phyloP scores from a whole-genome alignment of 2,888 invertebrate genomes.

The Cheilosia scutellata region DNA sequence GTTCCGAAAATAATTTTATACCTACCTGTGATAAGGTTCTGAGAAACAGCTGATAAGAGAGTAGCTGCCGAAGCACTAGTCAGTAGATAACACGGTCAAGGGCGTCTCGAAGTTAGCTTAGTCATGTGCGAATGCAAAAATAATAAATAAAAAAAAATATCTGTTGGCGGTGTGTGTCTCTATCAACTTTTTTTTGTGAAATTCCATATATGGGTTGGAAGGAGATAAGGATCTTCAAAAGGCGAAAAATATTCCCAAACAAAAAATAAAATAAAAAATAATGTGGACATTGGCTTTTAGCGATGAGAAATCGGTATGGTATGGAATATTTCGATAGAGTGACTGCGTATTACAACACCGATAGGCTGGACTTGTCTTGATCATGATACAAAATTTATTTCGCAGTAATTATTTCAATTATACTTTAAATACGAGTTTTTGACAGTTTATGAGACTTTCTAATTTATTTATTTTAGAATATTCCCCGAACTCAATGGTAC shows the following conservation, averaged over 20 bases:
- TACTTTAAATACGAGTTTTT: too few relatives aligned
- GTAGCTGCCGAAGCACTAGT: background rate
- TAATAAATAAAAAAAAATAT: background rate
- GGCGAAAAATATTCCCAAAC: background rate
- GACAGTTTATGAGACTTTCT: too few relatives aligned
- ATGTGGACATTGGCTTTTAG: background rate
- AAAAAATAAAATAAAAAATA: background rate
- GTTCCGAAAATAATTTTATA: conserved; percentile 16
- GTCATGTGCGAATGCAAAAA: conserved; percentile 11
- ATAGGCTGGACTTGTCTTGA: background rate
- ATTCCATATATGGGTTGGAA: background rate
- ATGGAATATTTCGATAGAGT: background rate
- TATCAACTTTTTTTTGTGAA: conserved; percentile 2
- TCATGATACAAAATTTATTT: background rate
- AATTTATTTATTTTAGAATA: too few relatives aligned
- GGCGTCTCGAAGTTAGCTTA: conserved; percentile 9
- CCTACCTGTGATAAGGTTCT: conserved; percentile 9
- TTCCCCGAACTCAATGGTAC: too few relatives aligned
- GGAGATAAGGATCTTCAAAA: background rate
- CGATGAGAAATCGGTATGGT: background rate
- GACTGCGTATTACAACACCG: background rate
- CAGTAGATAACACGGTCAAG: conserved; percentile 22
- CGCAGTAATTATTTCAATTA: too few relatives aligned
- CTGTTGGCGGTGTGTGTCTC: background rate
- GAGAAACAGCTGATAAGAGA: background rate